Conservation (phyloP, 1,140 invertebrate genomes). For the Drosophila biarmipes region DNA sequence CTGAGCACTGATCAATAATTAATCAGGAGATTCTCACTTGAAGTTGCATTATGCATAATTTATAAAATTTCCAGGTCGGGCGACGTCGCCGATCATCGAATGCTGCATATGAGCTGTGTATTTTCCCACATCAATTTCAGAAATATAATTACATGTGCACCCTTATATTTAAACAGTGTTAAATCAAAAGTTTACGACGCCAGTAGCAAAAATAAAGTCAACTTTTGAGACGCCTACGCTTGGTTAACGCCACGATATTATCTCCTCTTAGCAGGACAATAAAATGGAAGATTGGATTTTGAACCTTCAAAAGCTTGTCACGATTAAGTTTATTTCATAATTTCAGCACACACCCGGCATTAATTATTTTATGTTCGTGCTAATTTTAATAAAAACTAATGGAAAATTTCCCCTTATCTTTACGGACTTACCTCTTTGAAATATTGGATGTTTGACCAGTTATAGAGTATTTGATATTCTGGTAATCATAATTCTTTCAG, state of each 20-base stretch:
- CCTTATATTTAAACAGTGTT: constrained; percentile 17
- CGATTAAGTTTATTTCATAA: neutral
- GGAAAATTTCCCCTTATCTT: neutral
- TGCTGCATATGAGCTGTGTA: constrained; percentile 36
- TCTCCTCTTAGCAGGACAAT: constrained; percentile 15
- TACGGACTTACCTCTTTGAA: constrained; percentile 40
- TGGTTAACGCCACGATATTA: neutral
- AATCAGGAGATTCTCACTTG: constrained; percentile 11
- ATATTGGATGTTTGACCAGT: constrained; percentile 52
- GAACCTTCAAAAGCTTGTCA: neutral
- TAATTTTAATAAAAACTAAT: neutral
- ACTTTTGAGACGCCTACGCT: neutral
- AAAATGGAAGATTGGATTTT: neutral
- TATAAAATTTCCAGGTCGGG: constrained; percentile 46
- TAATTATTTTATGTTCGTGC: constrained; percentile 2
- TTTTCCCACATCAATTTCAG: constrained; percentile 53
- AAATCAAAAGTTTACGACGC: constrained; percentile 21
- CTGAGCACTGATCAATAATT: constrained; percentile 26
- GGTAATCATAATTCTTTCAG: constrained; percentile 52
- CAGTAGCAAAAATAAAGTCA: constrained; percentile 22
- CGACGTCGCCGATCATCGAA: constrained; percentile 40
- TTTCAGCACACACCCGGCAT: neutral
- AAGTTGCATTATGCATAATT: constrained; percentile 26
- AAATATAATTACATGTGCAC: constrained; percentile 20
- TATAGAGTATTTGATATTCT: constrained; percentile 57